These are phyloP conservation scores for Patiria pectinifera DNA, from an alignment of 53 echinoderm and acorn worm species.

Conservation along the genomic window DNA sequence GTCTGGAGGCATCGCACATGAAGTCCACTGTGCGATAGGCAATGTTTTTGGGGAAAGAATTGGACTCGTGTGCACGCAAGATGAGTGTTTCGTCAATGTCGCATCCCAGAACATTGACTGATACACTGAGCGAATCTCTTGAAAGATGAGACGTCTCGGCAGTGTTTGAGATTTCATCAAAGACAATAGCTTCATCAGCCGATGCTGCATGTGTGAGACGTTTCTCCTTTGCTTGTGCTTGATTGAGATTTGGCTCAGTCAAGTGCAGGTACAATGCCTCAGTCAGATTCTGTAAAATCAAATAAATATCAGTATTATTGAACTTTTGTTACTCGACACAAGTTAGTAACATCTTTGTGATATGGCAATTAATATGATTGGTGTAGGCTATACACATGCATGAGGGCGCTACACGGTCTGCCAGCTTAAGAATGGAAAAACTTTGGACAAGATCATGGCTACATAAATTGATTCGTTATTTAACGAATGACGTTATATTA, in stretches of 20 bases:
- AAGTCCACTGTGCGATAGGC: constrained; percentile 52
- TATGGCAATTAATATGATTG: too few species aligned
- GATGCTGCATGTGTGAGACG: not conserved
- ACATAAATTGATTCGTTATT: too few species aligned
- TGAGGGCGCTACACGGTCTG: too few species aligned
- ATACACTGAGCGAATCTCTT: not conserved
- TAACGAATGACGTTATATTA: too few species aligned
- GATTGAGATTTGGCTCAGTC: constrained; percentile 1
- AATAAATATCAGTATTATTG: not conserved
- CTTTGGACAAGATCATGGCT: too few species aligned
- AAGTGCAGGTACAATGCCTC: constrained; percentile 63
- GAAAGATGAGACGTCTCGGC: not conserved
- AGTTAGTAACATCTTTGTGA: too few species aligned
- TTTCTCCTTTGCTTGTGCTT: not conserved
- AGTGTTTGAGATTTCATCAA: not conserved
- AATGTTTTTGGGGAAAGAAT: constrained; percentile 60
- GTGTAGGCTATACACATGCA: too few species aligned
- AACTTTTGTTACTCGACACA: not conserved
- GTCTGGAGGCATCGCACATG: constrained; percentile 48
- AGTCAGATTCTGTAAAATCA: constrained; percentile 67
- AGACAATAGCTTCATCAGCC: not conserved
- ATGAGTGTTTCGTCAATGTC: constrained; percentile 74
- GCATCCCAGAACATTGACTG: constrained; percentile 60
- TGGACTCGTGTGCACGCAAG: constrained; percentile 60
- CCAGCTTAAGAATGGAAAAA: too few species aligned